A percentile compares a stretch with the other conserved stretches of the same genome.
phyloP scores from a whole-genome alignment of 2,797 vertebrate genomes.

The Xenopus petersii region DNA sequence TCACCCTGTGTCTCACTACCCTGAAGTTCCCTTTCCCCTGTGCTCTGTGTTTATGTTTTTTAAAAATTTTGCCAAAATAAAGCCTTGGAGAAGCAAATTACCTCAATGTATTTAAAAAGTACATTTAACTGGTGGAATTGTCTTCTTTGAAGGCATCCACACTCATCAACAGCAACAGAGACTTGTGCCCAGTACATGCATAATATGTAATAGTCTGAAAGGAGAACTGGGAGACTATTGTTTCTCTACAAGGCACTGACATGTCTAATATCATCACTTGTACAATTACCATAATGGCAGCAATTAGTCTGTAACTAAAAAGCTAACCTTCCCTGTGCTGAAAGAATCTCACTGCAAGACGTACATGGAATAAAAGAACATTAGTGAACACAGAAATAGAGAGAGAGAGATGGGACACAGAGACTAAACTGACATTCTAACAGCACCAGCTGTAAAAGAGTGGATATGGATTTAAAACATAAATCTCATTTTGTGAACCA shows the following conservation, averaged over 20 bases:
- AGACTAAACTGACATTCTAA: no score
- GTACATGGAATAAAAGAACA: not conserved
- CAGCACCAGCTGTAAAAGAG: no score
- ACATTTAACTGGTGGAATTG: not conserved
- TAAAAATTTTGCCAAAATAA: not conserved
- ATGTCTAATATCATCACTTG: constrained; percentile 37
- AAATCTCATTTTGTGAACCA: no score
- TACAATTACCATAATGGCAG: constrained; percentile 38
- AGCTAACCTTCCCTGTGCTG: constrained; percentile 17
- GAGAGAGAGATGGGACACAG: no score
- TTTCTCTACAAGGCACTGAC: constrained; percentile 25
- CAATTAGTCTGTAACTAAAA: constrained; percentile 36
- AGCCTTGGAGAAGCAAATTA: not conserved
- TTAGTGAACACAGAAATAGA: no score
- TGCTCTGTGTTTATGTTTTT: no score
- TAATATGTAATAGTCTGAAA: constrained; percentile 16
- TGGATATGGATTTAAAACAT: no score
- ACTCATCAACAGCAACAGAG: constrained; percentile 13
- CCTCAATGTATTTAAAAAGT: not conserved
- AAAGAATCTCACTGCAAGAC: constrained; percentile 8
- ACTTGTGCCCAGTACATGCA: constrained; percentile 12
- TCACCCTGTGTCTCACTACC: no score
- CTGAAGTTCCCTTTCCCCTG: no score
- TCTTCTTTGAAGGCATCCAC: not conserved
- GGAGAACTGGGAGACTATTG: constrained; percentile 16